These are phyloP conservation scores for Gymnogyps californianus DNA, from an alignment of 2,113 vertebrate genomes.

Conservation along the genomic window DNA sequence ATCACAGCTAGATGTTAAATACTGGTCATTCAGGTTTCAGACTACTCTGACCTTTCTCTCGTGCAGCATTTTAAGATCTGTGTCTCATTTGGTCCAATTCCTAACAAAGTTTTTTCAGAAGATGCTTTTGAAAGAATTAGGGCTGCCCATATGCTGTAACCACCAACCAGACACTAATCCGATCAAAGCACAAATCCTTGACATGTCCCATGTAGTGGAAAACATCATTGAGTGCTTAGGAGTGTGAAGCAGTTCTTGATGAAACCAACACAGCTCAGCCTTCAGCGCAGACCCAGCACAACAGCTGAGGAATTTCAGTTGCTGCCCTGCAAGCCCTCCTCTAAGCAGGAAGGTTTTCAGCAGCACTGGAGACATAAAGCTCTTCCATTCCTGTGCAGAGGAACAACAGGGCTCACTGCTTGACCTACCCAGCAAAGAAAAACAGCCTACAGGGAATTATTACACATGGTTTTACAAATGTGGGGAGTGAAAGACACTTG, in stretches of 20 bases:
- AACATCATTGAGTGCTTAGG: neutral
- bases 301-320: neutral
- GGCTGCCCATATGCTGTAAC: neutral
- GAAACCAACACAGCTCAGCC: neutral
- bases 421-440: neutral
- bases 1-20: neutral
- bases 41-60: neutral
- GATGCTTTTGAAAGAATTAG: neutral
- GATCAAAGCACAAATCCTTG: neutral
- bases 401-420: neutral
- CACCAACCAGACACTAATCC: neutral
- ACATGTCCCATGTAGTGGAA: fast-evolving
- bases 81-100: neutral
- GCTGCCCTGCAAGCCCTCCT: neutral
- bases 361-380: neutral
- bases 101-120: neutral
- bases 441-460: neutral
- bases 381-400: neutral
- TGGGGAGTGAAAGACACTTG: neutral
- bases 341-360: neutral
- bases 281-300: neutral
- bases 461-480: neutral
- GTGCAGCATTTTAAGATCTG: neutral
- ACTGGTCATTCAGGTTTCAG: neutral
- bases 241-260: neutral